Base-by-base conservation (phyloP, 2,113 vertebrate species). In the Callaeas wilsoni region DNA sequence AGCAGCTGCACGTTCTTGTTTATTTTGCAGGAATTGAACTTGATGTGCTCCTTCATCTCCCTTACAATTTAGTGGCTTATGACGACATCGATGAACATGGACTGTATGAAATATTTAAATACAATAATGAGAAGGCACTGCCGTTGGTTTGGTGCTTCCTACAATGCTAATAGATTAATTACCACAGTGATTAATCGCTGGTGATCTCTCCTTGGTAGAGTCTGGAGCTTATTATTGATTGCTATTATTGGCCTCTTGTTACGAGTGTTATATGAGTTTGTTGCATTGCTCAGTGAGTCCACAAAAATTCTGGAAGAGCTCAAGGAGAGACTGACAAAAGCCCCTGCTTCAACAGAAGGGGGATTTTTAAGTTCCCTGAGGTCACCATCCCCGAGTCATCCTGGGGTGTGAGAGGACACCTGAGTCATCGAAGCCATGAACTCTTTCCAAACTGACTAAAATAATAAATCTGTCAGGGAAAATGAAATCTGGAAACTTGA, bases 261-360 rank as follows among this genome's bases (percentile, higher is more conserved):
- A 60, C 64, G 68, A 55, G 22, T 5, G 30, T 70, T 86, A 59
- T 86, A 59, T 59, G 86, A 76, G 71, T 70, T 94, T 90, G 65
- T 92, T 90, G 44, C 9, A 16, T 35, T 84, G 71, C 64, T 93
- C 49, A 57, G 63, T 46, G 95, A 93, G 44, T 29, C 47, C 15
- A 18, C n/a, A 47, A 89, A 91, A 96, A 89, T 86, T 74, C 35
- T 94, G 53, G 77, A 94, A 94, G 87, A 93, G 70, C 30, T 87
- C 6, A 59, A 79, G 37, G 10, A 32, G 57, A 71, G 92, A 12
- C 49, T 78, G 92, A 74, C 41, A 94, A 71, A 96, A 96, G 11
- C 60, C 83, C 2, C 47, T 60, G 39, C 46, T 95, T 94, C 52
- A 55, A 47, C 19, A 89, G 69, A 39, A 62, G 21, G 52, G 67